Evolutionary conservation across 2,888 invertebrate genomes (phyloP).

Genomic region (Hirtodrosophila duncani): DNA sequence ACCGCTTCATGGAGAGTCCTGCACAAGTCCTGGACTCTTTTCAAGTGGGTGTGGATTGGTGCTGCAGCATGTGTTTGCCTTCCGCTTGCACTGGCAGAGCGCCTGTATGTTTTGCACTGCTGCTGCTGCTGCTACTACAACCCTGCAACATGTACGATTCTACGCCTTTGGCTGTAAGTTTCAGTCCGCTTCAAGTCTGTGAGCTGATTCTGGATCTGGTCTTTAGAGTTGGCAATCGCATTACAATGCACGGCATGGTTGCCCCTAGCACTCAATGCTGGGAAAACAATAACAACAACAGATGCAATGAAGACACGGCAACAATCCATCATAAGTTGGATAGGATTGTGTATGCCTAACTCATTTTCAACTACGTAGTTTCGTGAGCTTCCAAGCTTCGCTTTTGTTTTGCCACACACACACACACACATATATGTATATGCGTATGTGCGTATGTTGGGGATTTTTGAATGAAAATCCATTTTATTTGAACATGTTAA

Average conservation of each 20-base stretch:
- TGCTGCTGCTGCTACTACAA: slow-evolving; percentile 19
- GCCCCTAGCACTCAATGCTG: slow-evolving; percentile 40
- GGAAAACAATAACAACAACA: slow-evolving; percentile 34
- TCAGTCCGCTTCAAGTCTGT: no score
- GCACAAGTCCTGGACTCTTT: background rate
- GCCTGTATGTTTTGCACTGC: slow-evolving; percentile 26
- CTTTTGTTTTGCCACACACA: no score
- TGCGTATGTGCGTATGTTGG: slow-evolving; percentile 21
- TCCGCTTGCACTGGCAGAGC: slow-evolving; percentile 34
- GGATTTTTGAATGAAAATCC: slow-evolving; percentile 75
- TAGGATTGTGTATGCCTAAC: no score
- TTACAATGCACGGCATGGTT: slow-evolving; percentile 62
- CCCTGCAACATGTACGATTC: background rate
- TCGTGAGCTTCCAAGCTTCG: slow-evolving; percentile 4
- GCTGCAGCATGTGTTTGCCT: slow-evolving; percentile 59
- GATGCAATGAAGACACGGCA: slow-evolving; percentile 15
- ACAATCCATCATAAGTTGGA: slow-evolving; percentile 73
- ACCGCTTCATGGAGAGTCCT: background rate
- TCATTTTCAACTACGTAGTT: slow-evolving; percentile 39
- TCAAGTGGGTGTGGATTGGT: slow-evolving; percentile 1
- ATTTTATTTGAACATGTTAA: slow-evolving; percentile 76
- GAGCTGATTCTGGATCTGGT: background rate
- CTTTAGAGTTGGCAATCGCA: slow-evolving; percentile 55
- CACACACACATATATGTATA: background rate
- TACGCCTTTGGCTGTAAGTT: slow-evolving; percentile 19